These are phyloP conservation scores for Danaus melanippus DNA, from an alignment of 1,140 invertebrate genomes.

Conservation along the genomic window DNA sequence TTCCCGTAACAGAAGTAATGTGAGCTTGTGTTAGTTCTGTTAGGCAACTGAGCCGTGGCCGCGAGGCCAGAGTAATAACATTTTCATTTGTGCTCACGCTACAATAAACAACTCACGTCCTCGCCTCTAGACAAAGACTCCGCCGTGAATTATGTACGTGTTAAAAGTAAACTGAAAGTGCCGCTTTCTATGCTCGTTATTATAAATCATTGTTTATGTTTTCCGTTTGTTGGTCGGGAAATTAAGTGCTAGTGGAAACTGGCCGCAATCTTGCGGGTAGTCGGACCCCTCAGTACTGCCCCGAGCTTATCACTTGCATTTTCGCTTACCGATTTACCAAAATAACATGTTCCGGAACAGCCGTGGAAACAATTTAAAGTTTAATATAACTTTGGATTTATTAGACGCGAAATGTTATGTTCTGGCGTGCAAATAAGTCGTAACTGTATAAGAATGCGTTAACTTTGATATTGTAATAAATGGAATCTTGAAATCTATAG, in stretches of 20 bases:
- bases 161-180: slow-evolving; percentile 72
- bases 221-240: slow-evolving; percentile 65
- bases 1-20: not conserved
- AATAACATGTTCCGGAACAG: slow-evolving; percentile 7
- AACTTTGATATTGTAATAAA: slow-evolving; percentile 5
- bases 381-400: slow-evolving; percentile 1
- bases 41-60: slow-evolving; percentile 3
- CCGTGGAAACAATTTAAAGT: slow-evolving; percentile 8
- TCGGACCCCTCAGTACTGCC: slow-evolving; percentile 7
- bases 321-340: slow-evolving; percentile 17
- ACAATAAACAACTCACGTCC: slow-evolving; percentile 71
- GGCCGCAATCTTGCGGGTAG: slow-evolving; percentile 40
- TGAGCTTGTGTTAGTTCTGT: not conserved
- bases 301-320: slow-evolving; percentile 16
- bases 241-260: slow-evolving; percentile 63
- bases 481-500: slow-evolving; percentile 12
- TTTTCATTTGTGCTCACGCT: slow-evolving; percentile 69
- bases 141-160: slow-evolving; percentile 70
- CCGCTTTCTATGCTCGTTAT: slow-evolving; percentile 64
- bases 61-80: slow-evolving; percentile 62
- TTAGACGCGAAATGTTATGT: too few species aligned
- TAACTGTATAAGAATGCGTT: too few species aligned
- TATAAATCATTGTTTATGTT: slow-evolving; percentile 72
- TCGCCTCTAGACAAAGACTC: slow-evolving; percentile 69
- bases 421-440: slow-evolving; percentile 2